Evolutionary conservation across 1,140 invertebrate species (phyloP), one percentile per base, ranked within the genome.

Genomic region (Scaptomyza pallida): DNA sequence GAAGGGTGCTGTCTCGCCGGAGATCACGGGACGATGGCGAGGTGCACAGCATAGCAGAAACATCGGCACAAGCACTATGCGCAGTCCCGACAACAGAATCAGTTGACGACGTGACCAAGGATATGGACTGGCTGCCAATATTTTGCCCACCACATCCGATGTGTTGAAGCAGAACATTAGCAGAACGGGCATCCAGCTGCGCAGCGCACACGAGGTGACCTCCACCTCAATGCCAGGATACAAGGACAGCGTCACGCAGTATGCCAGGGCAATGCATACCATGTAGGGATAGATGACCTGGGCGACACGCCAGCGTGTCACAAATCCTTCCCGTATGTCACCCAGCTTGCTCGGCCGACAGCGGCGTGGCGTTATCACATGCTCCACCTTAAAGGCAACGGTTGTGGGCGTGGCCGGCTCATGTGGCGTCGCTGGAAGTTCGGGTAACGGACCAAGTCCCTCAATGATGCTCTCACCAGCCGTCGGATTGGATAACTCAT

Each of bases 221-320:
- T 98, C 97, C 0, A 96, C 97, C 59, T 96, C 94, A 19, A 98
- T 97, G 21, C 97, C 97, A 3, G 97, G 97, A 83, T 98, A 98
- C 1, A 98, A 92, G 61, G 95, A 96, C 0, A 98, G 92, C 0
- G 97, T 98, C 0, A 97, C 96, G 81, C 96, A 96, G 85, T 98
- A 98, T 12, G 96, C 96, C 21, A 97, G 90, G 1, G 94, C 95
- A 56, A 98, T 97, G 13, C 96, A 96, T 12, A 96, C 92, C 97
- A 98, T 98, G 91, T 97, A 97, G 0, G 96, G 96, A 92, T 96
- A 97, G 67, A 97, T 96, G 0, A 94, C 93, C 72, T 95, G 95
- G 1, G 96, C 94, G 0, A 97, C 96, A 67, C 95, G 94, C 93
- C 95, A 94, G 43, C 96, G 94, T 94, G 60, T 96, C 92, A 33